These are phyloP conservation scores for Cryptosula pallasiana DNA, from an alignment of 2,888 invertebrate species.

Conservation along the genomic window DNA sequence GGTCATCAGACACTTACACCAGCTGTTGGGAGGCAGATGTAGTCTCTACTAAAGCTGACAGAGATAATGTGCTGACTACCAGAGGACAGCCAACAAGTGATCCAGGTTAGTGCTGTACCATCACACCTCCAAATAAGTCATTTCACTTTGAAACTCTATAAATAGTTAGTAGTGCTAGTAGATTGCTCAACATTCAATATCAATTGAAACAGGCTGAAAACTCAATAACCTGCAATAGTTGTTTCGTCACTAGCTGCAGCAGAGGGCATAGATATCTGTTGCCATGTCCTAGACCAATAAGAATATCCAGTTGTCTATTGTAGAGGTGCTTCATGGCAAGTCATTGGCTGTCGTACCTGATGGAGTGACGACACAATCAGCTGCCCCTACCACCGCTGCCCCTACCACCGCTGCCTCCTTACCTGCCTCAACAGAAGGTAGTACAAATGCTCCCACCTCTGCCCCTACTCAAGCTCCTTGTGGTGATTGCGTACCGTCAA, in stretches of 20 bases:
- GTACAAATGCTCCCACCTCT: neutral
- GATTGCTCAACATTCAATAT: too few species aligned
- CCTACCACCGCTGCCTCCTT: neutral
- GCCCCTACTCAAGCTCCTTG: neutral
- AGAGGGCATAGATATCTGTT: too few species aligned
- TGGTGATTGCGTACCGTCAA: neutral
- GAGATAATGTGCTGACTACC: neutral
- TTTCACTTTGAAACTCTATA: too few species aligned
- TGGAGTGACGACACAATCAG: neutral
- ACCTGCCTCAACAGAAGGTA: neutral
- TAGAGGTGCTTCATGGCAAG: neutral
- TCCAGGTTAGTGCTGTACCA: slow-evolving; percentile 3
- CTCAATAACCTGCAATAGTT: too few species aligned
- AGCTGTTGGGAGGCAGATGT: slow-evolving; percentile 29
- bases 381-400: neutral
- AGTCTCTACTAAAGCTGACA: slow-evolving; percentile 17
- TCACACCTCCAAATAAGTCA: too few species aligned
- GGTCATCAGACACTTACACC: slow-evolving; percentile 27
- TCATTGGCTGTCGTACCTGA: neutral
- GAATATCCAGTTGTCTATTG: too few species aligned
- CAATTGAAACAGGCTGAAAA: too few species aligned
- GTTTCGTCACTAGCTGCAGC: too few species aligned
- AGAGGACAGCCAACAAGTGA: neutral
- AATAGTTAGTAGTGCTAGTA: too few species aligned
- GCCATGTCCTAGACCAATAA: too few species aligned